phyloP scores from a whole-genome alignment of 2,797 vertebrate genomes.

The Malacoctenus gilli region DNA sequence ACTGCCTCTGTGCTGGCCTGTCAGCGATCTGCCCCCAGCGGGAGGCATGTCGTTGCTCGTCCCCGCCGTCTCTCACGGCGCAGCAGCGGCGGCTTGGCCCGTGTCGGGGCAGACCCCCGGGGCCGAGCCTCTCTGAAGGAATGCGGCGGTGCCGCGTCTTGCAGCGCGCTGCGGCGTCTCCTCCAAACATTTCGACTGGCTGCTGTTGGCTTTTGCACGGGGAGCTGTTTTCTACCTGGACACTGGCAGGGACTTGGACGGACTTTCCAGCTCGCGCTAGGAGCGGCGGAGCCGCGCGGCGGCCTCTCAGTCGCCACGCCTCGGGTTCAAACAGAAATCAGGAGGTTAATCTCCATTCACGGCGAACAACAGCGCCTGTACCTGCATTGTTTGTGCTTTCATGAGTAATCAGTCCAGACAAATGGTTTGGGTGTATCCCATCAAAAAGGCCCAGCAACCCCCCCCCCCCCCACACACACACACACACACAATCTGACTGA shows the following conservation, averaged over 20 bases:
- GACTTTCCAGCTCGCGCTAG: too few relatives aligned
- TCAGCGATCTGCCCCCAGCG: slow-evolving; percentile 4
- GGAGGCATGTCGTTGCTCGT: slow-evolving; percentile 58
- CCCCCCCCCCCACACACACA: too few relatives aligned
- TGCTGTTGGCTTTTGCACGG: too few relatives aligned
- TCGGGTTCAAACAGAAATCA: slow-evolving; percentile 1
- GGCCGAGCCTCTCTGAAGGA: slow-evolving; percentile 47
- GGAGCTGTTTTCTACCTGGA: too few relatives aligned
- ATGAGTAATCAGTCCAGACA: slow-evolving; percentile 20
- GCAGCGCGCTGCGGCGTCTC: slow-evolving; percentile 21
- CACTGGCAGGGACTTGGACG: too few relatives aligned
- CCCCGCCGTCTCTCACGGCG: slow-evolving; percentile 12
- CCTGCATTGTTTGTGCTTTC: background rate
- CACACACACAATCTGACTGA: background rate
- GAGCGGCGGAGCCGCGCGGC: background rate
- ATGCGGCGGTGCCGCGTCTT: slow-evolving; percentile 58
- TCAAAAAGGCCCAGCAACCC: background rate
- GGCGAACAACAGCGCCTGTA: background rate
- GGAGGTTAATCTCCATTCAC: slow-evolving; percentile 4
- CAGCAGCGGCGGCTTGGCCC: slow-evolving; percentile 1
- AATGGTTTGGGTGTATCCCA: background rate
- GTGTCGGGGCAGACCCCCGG: slow-evolving; percentile 41
- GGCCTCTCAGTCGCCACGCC: slow-evolving; percentile 16
- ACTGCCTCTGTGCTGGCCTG: background rate
- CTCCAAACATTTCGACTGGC: slow-evolving; percentile 1